Evolutionary conservation across 2,113 vertebrate species (phyloP).

Genomic region (Okapia johnstoni): DNA sequence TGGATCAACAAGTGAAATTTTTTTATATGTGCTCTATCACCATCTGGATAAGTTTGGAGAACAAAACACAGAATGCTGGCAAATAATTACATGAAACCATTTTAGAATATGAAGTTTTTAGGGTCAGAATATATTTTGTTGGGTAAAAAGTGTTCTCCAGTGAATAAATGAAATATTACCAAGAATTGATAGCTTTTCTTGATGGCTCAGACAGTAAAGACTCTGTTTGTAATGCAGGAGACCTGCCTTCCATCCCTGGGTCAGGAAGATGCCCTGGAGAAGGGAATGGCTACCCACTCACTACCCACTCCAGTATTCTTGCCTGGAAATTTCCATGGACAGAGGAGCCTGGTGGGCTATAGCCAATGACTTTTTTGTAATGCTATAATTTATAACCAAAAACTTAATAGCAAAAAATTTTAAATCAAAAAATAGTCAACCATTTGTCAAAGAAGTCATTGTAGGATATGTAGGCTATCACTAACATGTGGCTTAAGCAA

Average conservation of each 20-base stretch:
- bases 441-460: background rate
- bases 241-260: too few relatives aligned
- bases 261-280: too few relatives aligned
- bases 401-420: background rate
- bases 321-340: background rate
- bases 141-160: background rate
- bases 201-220: too few relatives aligned
- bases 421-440: background rate
- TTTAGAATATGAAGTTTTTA: background rate
- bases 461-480: background rate
- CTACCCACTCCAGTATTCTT: background rate
- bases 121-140: background rate
- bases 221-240: too few relatives aligned
- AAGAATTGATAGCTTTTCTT: background rate
- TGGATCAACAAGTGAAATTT: background rate
- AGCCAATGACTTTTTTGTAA: background rate
- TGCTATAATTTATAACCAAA: background rate
- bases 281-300: background rate
- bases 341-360: background rate
- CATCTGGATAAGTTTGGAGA: background rate
- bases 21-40: background rate
- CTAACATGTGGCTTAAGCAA: background rate
- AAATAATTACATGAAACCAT: background rate
- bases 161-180: background rate
- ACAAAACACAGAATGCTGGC: background rate